Percentiles rank a stretch among this genome's conserved stretches.
Evolutionary conservation across 2,888 invertebrate species (phyloP).

Genomic region (Hirtodrosophila duncani): DNA sequence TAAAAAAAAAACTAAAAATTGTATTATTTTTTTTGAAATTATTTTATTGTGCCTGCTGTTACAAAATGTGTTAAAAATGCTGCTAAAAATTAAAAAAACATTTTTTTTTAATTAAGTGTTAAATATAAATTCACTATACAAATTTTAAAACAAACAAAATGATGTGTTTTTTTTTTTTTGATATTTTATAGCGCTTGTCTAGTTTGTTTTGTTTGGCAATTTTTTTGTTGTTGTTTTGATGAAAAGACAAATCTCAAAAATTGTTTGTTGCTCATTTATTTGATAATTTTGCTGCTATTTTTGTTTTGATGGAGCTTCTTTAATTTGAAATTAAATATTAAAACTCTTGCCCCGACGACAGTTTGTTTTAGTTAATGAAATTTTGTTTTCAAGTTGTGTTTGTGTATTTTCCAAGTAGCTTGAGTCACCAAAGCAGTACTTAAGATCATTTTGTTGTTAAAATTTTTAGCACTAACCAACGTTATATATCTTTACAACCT

Average conservation of each 20-base stretch:
- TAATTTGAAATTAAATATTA: not conserved
- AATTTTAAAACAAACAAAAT: not conserved
- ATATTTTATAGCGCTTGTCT: conserved; percentile 1
- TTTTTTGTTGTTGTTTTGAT: too few relatives aligned
- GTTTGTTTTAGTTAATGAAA: too few relatives aligned
- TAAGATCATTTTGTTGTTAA: too few relatives aligned
- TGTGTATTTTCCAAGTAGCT: too few relatives aligned
- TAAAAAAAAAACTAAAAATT: not conserved
- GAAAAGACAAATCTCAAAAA: too few relatives aligned
- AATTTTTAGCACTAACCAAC: conserved; percentile 30
- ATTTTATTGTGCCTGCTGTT: conserved; percentile 38
- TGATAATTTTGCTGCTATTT: not conserved
- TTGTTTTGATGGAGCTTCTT: conserved; percentile 1
- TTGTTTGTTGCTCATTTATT: too few relatives aligned
- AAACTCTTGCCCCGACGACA: conserved; percentile 10
- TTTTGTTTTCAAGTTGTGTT: too few relatives aligned
- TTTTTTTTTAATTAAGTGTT: conserved; percentile 31
- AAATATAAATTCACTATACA: too few relatives aligned
- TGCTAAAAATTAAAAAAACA: conserved; percentile 9
- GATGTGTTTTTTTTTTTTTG: conserved; percentile 7
- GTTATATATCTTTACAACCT: conserved; percentile 3
- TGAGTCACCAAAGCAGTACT: too few relatives aligned
- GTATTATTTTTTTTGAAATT: conserved; percentile 11
- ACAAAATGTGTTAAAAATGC: conserved; percentile 24
- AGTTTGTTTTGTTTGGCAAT: conserved; percentile 8